phyloP scores from a whole-genome alignment of 1,140 invertebrate genomes.

The Lineus longissimus region DNA sequence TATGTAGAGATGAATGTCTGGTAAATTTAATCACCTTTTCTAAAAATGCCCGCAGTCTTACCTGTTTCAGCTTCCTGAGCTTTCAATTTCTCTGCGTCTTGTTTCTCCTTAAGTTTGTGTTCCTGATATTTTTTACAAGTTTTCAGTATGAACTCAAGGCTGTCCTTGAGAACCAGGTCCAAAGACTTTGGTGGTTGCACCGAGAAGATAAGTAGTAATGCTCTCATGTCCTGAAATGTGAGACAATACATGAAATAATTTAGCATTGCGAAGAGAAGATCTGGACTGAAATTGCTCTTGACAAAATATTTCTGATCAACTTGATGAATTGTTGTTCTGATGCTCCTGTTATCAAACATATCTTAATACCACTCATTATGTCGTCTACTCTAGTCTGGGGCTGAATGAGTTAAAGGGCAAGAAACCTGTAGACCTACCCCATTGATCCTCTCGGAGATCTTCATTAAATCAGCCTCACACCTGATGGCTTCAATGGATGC shows the following conservation, averaged over 20 bases:
- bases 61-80: neutral
- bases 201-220: slow-evolving; percentile 49
- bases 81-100: neutral
- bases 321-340: too few relatives aligned
- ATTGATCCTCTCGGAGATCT: slow-evolving; percentile 46
- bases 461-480: slow-evolving; percentile 38
- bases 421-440: too few relatives aligned
- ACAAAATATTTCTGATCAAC: too few relatives aligned
- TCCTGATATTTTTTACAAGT: slow-evolving; percentile 37
- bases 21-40: neutral
- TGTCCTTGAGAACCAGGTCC: slow-evolving; percentile 36
- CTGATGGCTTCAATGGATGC: slow-evolving; percentile 37
- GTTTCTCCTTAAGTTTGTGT: slow-evolving; percentile 28
- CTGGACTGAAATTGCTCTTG: too few relatives aligned
- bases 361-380: too few relatives aligned
- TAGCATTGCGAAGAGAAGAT: too few relatives aligned
- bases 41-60: neutral
- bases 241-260: neutral
- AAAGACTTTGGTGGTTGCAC: slow-evolving; percentile 42
- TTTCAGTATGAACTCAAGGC: slow-evolving; percentile 38
- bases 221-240: slow-evolving; percentile 47
- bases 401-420: too few relatives aligned
- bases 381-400: too few relatives aligned
- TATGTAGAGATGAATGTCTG: slow-evolving; percentile 9
- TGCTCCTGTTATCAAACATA: too few relatives aligned